phyloP scores from a whole-genome alignment of 2,888 invertebrate species.

The Stenurella melanura region DNA sequence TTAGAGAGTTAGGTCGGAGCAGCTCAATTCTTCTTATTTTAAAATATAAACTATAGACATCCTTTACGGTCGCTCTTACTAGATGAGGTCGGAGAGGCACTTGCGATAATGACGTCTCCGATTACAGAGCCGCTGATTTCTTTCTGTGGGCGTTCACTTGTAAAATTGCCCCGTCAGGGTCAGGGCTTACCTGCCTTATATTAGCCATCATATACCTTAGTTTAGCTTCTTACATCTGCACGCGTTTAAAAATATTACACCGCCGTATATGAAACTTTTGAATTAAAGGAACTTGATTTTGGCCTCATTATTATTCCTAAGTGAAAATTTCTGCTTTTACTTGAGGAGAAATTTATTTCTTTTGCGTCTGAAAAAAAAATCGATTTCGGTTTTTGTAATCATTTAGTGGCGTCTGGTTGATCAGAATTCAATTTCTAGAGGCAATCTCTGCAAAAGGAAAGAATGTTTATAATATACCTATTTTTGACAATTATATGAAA shows the following conservation, averaged over 20 bases:
- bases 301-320: background rate
- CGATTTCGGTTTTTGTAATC: no score
- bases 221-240: conserved; percentile 48
- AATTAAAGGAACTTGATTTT: conserved; percentile 11
- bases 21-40: conserved; percentile 10
- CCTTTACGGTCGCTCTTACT: conserved; percentile 37
- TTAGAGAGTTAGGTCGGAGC: conserved; percentile 31
- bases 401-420: no score
- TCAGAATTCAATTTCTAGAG: no score
- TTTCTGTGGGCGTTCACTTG: conserved; percentile 67
- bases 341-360: no score
- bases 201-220: conserved; percentile 51
- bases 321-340: no score
- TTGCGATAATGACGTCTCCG: conserved; percentile 65
- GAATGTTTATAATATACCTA: no score
- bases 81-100: conserved; percentile 38
- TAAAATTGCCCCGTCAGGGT: conserved; percentile 69
- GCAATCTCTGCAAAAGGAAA: no score
- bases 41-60: conserved; percentile 44
- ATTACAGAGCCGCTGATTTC: conserved; percentile 66
- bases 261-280: conserved; percentile 29
- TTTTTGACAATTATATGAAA: no score
- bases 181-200: conserved; percentile 65
- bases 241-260: conserved; percentile 39
- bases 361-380: no score